Evolutionary conservation across 2,888 invertebrate genomes (phyloP).

Genomic region (Sminthurinus aureus): DNA sequence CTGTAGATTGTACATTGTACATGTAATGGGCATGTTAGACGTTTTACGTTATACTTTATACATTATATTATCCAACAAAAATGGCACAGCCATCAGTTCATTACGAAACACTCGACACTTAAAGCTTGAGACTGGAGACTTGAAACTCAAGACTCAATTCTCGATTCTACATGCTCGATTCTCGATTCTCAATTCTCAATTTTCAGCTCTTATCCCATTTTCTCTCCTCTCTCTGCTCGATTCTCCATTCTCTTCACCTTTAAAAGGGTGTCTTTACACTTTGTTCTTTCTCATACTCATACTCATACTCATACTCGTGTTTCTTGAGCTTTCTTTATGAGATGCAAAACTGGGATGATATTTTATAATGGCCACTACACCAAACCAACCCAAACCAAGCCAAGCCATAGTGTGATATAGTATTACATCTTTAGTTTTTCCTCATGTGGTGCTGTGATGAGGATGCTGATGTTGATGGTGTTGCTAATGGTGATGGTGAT

Average conservation of each 20-base stretch:
- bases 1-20: too few species aligned
- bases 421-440: not conserved
- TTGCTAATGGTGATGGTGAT: not conserved
- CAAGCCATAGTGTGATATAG: too few species aligned
- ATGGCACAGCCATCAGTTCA: not conserved
- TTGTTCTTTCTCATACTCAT: not conserved
- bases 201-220: not conserved
- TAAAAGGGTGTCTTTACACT: not conserved
- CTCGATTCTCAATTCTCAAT: too few species aligned
- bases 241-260: too few species aligned
- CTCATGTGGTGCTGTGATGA: not conserved
- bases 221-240: not conserved
- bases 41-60: too few species aligned
- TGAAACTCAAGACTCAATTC: not conserved
- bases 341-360: not conserved
- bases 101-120: not conserved
- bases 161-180: not conserved
- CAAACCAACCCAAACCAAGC: too few species aligned
- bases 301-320: not conserved
- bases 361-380: not conserved
- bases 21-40: too few species aligned
- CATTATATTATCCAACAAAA: too few species aligned
- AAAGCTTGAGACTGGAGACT: not conserved
- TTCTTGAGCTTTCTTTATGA: not conserved
- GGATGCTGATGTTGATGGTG: not conserved